phyloP scores from a whole-genome alignment of 2,888 invertebrate genomes.

The Schizaphis graminum region DNA sequence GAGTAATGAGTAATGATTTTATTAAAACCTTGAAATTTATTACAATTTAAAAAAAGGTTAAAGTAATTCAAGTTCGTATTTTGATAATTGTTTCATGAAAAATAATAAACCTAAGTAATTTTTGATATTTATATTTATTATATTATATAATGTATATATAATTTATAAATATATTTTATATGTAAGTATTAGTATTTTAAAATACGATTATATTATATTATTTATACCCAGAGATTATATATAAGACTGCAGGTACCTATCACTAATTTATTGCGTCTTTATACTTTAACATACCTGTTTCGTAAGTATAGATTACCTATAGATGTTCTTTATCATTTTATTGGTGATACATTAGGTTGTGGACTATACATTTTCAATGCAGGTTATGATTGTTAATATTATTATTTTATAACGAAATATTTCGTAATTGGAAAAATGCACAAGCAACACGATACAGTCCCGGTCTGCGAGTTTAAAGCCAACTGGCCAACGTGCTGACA shows the following conservation, averaged over 20 bases:
- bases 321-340: conserved; percentile 7
- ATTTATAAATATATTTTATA: neutral
- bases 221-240: neutral
- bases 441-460: conserved; percentile 49
- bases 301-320: conserved; percentile 12
- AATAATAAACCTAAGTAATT: neutral
- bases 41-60: neutral
- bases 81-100: neutral
- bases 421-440: conserved; percentile 13
- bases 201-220: neutral
- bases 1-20: no score
- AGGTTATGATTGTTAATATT: neutral
- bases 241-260: neutral
- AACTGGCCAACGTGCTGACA: conserved; percentile 64
- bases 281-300: conserved; percentile 23
- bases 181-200: neutral
- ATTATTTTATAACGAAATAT: neutral
- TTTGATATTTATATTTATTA: neutral
- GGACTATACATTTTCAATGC: neutral
- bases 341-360: neutral
- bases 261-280: neutral
- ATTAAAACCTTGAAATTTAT: neutral
- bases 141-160: neutral
- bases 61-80: neutral
- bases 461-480: conserved; percentile 37